Base-by-base conservation (phyloP, 1,140 invertebrate species). In the Trichonephila inaurata region DNA sequence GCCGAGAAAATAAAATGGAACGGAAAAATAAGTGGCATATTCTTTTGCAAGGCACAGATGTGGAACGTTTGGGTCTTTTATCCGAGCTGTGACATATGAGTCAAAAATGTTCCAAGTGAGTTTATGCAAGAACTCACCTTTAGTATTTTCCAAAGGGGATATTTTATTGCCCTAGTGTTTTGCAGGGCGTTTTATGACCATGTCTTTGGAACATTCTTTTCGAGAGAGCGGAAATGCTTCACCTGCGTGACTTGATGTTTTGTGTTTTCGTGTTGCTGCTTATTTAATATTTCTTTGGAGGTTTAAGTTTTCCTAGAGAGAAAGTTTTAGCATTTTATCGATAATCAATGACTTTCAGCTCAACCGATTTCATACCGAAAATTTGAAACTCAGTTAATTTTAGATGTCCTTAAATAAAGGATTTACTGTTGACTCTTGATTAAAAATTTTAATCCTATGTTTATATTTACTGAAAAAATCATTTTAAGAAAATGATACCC, bases 101-200 rank as follows among this genome's bases (percentile, higher is more conserved):
- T 91, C 44, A 58, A 77, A 62, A 91, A 91, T 82, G 89, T 88
- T 88, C 64, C 86, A 6, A 40, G 72, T 91, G 82, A 91, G 89
- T 91, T 81, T 91, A 82, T 91, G 89, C 58, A 77, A 5, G 24
- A 33, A 24, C 58, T 61, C 51, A 62, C 89, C 77, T 91, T 91
- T 91, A 69, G 88, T 89, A 62, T 89, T 72, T 85, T 40, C 33
- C 24, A 66, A 58, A 89, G 62, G 69, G 64, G n/a, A 58, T 89
- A 62, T 89, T 89, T 89, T 89, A 89, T 89, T 89, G 64, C 88
- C 62, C 66, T 72, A 10, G 64, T 89, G 88, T 89, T 89, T 89
- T 72, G 33, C n/a, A 77, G 61, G 51, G 24, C n/a, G 12, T 81
- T 91, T 91, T 91, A 91, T 81, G 89, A 82, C 89, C 28, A 82